A percentile compares a stretch with the other conserved stretches of the same genome.
Evolutionary conservation across 2,888 invertebrate species (phyloP).

Genomic region (Orchestes rusci): DNA sequence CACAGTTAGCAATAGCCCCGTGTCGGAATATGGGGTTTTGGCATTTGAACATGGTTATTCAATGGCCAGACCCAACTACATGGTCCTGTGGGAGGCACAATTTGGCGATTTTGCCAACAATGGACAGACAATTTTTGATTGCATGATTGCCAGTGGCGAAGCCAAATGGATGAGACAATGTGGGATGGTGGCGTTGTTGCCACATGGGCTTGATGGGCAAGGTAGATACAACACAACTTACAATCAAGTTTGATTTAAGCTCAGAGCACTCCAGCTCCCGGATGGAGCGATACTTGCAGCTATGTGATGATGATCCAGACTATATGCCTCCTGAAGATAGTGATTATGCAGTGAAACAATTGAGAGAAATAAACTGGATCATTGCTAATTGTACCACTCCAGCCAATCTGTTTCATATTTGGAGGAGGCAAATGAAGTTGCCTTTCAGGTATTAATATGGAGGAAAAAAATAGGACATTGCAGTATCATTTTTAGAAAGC

Average conservation of each 20-base stretch:
- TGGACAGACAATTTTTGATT: conserved; percentile 95
- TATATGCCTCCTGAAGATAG: conserved; percentile 89
- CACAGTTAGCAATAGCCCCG: conserved; percentile 95
- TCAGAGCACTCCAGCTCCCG: conserved; percentile 93
- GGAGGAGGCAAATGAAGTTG: conserved; percentile 90
- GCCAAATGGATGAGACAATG: conserved; percentile 98
- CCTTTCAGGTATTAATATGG: conserved; percentile 61
- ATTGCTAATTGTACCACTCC: conserved; percentile 95
- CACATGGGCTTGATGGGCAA: conserved; percentile 93
- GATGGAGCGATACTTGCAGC: conserved; percentile 87
- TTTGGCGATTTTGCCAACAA: conserved; percentile 99
- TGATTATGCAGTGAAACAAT: conserved; percentile 87
- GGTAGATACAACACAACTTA: neutral
- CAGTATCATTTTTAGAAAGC: conserved; percentile 72
- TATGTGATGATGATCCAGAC: conserved; percentile 95
- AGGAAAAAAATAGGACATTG: too few species aligned
- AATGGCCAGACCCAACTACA: conserved; percentile 93
- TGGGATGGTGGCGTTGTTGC: conserved; percentile 88
- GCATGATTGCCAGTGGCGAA: conserved; percentile 87
- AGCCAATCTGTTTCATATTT: conserved; percentile 94
- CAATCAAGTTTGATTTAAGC: conserved; percentile 47
- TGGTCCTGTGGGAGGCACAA: conserved; percentile 98
- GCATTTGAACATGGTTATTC: conserved; percentile 76
- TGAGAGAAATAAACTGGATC: conserved; percentile 97
- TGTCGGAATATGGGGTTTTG: conserved; percentile 87